Conservation (phyloP, 2,113 vertebrate genomes). For the Archilochus colubris region DNA sequence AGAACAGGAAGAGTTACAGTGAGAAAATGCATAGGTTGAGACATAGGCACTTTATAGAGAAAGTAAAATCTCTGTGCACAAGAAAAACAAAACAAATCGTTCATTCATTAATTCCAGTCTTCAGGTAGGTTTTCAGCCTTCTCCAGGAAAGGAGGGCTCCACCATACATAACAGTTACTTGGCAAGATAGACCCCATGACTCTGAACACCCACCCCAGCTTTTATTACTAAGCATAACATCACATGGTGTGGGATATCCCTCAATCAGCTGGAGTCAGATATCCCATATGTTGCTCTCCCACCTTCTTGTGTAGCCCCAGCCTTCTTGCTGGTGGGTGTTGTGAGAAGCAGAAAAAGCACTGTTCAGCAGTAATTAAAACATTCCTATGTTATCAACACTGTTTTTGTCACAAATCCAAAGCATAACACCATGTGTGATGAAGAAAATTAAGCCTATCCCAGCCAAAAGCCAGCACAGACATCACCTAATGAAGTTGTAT, state of each 20-base stretch:
- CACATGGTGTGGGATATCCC: neutral
- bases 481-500: neutral
- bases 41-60: neutral
- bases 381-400: neutral
- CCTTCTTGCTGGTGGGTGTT: fast-evolving
- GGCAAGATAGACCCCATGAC: neutral
- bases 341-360: neutral
- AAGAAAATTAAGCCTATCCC: neutral
- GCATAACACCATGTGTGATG: neutral
- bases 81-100: neutral
- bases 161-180: no score
- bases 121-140: neutral
- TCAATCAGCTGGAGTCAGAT: neutral
- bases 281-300: neutral
- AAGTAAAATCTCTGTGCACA: neutral
- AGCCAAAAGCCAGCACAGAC: neutral
- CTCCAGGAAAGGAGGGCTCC: fast-evolving
- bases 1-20: neutral
- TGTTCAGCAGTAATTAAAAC: neutral
- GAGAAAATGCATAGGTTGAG: neutral
- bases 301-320: neutral
- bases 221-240: no score
- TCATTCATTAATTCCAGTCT: neutral
- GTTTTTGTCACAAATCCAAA: neutral
- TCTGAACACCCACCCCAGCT: neutral